Base-by-base conservation (phyloP, 2,797 vertebrate genomes). In the Chaunax sp. region DNA sequence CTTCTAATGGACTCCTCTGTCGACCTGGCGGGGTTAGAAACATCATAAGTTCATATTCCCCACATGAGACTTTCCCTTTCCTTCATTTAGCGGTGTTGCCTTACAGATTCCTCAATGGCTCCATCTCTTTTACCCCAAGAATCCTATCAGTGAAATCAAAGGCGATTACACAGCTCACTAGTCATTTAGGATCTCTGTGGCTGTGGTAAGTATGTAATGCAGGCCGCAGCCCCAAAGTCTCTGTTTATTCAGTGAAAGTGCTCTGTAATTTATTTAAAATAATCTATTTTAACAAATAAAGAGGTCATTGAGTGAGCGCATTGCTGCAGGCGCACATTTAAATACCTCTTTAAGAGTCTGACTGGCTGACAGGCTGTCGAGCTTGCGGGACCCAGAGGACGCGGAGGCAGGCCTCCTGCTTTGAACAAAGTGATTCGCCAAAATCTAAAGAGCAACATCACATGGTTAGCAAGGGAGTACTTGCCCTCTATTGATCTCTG, bases 201-300 rank as follows among this genome's bases (percentile, higher is more conserved):
- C 92, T 91, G 94, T 91, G 94, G 95, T 94, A 95, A 96, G 94
- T 94, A 94, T 95, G 95, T 92, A 94, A 94, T 87, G 94, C 92
- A 86, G 94, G 94, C 95, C 95, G 94, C 95, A 96, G 96, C 94
- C 95, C 94, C 94, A 86, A 94, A 96, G 95, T 93, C 95, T 96
- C 95, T 99, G 96, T 98, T 99, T 98, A 97, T 97, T 96, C 95
- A 97, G 95, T 88, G 92, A 96, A 99, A 99, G 98, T 99, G 96
- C 96, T 96, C 96, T 97, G 96, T 98, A 98, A 99, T 98, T 98
- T 98, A 98, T 98, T 98, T 98, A 95, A 99, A 98, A 98, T 98
- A 98, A 98, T 98, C 97, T 97, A 97, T 98, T 97, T 96, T 97
- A 96, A 95, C 96, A 98, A 98, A 99, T 98, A 99, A 98, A 98